Evolutionary conservation across 2,888 invertebrate species (phyloP), one percentile per base, ranked within the genome.

Genomic region (Tetramorium bicarinatum): DNA sequence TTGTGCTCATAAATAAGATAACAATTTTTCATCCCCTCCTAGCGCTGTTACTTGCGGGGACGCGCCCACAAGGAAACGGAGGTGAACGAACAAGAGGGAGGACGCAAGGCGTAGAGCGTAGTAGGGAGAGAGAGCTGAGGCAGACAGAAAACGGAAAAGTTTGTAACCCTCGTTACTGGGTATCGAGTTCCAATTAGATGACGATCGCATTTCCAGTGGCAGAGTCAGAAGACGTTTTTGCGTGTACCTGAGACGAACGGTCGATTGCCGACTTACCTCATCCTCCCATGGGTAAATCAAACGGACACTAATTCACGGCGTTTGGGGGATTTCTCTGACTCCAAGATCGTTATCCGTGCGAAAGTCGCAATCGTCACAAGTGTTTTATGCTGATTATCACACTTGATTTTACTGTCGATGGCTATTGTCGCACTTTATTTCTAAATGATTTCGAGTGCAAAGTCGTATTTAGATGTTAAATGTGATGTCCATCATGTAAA

Each of bases 111-210:
- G 69, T 52, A 64, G 34, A 21, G 74, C 66, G 69, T 52, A 62
- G 82, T 71, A 79, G 83, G 75, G 87, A 80, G 77, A 79, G 79
- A 76, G 49, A 86, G 87, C 85, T 84, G 86, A 86, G 87, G 83
- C 87, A 83, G 88, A 89, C 86, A 90, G 92, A 91, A 92, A 91
- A 90, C 88, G 92, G 90, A 89, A 92, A 93, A 94, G 93, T 94
- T 94, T 92, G 92, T 88, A 92, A 92, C 93, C 93, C 94, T 94
- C 94, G 94, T 94, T 94, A 94, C 90, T 84, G 89, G 90, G 89
- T 93, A 94, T 94, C 93, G 93, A 94, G 94, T 94, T 94, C 93
- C 94, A 94, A 94, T 94, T 94, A 93, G 94, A 94, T 93, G 93
- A 93, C 93, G 93, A 93, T 94, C 93, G 92, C 94, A 91, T 93